Percentiles rank a stretch among this genome's conserved stretches.
Evolutionary conservation across 2,113 vertebrate genomes (phyloP).

Genomic region (Colius striatus): DNA sequence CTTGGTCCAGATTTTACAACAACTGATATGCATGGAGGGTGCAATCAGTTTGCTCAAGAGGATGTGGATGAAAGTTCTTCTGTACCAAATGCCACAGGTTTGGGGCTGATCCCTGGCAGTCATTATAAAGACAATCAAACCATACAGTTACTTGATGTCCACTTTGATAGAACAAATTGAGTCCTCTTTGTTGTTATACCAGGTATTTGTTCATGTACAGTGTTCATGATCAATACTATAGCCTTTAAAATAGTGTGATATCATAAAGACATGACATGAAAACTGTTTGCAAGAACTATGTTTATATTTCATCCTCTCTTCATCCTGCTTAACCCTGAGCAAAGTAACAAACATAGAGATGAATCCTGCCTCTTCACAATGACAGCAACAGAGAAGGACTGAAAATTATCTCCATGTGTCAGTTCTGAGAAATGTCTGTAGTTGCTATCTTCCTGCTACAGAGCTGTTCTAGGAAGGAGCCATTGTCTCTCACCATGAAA

Average conservation of each 20-base stretch:
- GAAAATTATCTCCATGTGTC: not conserved
- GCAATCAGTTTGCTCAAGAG: not conserved
- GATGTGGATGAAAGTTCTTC: not conserved
- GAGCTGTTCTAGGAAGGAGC: not conserved
- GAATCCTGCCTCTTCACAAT: not conserved
- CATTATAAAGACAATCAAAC: not conserved
- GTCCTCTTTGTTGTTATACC: not conserved
- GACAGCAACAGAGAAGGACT: not conserved
- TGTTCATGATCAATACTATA: not conserved
- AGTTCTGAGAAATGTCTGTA: not conserved
- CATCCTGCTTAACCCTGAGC: not conserved
- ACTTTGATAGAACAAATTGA: not conserved
- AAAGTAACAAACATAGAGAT: not conserved
- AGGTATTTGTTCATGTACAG: not conserved
- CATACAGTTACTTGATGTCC: not conserved
- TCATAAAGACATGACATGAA: not conserved
- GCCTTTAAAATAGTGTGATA: not conserved
- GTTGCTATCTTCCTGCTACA: not conserved
- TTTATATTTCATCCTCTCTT: not conserved
- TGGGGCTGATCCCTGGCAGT: not conserved
- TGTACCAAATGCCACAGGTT: not conserved
- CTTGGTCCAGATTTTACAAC: not conserved
- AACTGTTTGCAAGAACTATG: not conserved
- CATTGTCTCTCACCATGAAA: not conserved
- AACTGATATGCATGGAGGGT: not conserved